Evolutionary conservation across 2,888 invertebrate genomes (phyloP).

Genomic region (Nemapogon koenigi): DNA sequence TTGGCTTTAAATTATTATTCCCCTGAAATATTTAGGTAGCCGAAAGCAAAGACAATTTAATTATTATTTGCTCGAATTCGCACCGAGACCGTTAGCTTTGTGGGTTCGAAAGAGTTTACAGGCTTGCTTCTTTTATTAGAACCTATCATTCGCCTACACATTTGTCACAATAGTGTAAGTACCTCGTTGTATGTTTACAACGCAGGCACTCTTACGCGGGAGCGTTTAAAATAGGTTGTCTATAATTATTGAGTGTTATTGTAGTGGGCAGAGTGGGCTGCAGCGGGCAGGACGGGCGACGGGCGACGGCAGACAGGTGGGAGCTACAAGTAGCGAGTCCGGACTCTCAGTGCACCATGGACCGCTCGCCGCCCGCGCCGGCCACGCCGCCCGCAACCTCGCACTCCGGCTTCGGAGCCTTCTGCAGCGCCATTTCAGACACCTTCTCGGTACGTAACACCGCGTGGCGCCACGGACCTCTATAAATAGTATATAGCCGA

Average conservation of each 20-base stretch:
- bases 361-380: constrained; percentile 27
- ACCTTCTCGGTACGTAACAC: constrained; percentile 53
- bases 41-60: too few species aligned
- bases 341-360: constrained; percentile 40
- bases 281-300: constrained; percentile 60
- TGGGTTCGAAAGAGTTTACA: too few species aligned
- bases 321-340: constrained; percentile 24
- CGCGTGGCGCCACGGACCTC: constrained; percentile 10
- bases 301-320: constrained; percentile 56
- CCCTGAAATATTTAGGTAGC: too few species aligned
- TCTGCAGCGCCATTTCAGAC: constrained; percentile 59
- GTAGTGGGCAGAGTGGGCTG: constrained; percentile 49
- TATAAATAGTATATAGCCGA: too few species aligned
- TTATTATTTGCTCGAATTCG: too few species aligned
- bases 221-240: constrained; percentile 44
- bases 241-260: constrained; percentile 61
- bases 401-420: constrained; percentile 52
- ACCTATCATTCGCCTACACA: too few species aligned
- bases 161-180: constrained; percentile 28
- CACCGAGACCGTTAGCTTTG: too few species aligned
- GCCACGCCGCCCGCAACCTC: constrained; percentile 29
- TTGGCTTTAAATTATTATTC: too few species aligned
- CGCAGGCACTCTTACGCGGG: constrained; percentile 25
- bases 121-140: too few species aligned
- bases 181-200: constrained; percentile 12